Conservation (phyloP, 2,888 invertebrate genomes). For the Actias luna region DNA sequence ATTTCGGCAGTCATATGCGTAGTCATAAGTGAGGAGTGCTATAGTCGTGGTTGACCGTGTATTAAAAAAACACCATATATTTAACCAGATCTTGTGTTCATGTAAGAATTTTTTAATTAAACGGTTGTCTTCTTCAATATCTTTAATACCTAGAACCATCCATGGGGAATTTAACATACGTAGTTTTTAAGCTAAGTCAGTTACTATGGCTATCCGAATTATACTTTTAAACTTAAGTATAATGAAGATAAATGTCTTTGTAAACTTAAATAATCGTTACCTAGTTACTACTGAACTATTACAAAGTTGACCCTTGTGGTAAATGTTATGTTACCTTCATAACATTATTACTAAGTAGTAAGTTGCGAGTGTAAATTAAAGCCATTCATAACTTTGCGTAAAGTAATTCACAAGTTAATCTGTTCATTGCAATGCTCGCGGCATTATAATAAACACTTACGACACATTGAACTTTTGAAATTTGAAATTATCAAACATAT, state of each 20-base stretch:
- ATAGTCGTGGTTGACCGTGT: too few relatives aligned
- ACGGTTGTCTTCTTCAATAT: too few relatives aligned
- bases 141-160: too few relatives aligned
- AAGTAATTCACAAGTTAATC: background rate
- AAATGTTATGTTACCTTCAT: background rate
- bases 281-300: background rate
- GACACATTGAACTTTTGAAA: background rate
- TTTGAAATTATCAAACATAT: background rate
- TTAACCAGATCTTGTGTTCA: too few relatives aligned
- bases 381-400: background rate
- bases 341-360: background rate
- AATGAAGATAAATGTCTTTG: background rate
- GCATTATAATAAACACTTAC: background rate
- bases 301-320: background rate
- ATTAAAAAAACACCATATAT: too few relatives aligned
- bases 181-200: background rate
- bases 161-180: too few relatives aligned
- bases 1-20: too few relatives aligned
- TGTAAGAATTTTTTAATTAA: too few relatives aligned
- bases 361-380: background rate
- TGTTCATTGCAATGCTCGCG: background rate
- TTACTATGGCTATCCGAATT: background rate
- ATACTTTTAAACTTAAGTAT: background rate
- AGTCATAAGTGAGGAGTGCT: too few relatives aligned
- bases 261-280: background rate